Conservation (phyloP, 2,797 vertebrate genomes). For the Tiaroga cobitis region DNA sequence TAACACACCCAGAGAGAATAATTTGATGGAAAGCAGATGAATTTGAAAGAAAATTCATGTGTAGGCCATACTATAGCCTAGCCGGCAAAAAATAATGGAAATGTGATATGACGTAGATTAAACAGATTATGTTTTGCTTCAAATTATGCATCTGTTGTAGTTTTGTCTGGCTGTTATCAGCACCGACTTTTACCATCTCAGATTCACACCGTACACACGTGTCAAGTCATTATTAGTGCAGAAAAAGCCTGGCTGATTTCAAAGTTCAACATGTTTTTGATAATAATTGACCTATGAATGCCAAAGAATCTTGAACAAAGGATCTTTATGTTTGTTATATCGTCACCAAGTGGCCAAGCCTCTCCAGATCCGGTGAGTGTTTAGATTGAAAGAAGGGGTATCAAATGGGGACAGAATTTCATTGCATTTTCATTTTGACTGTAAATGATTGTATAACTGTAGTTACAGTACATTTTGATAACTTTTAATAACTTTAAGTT, state of each 20-base stretch:
- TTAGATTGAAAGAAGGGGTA: neutral
- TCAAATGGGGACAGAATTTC: neutral
- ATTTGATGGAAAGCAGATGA: neutral
- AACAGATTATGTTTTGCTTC: neutral
- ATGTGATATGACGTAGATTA: neutral
- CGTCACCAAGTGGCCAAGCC: neutral
- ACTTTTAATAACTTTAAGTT: too few relatives aligned
- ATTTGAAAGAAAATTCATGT: neutral
- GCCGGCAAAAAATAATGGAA: neutral
- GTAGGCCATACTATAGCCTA: too few relatives aligned
- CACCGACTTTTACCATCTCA: neutral
- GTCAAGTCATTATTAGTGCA: conserved; percentile 3
- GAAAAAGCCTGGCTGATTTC: neutral
- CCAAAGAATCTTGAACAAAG: neutral
- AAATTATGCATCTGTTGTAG: neutral
- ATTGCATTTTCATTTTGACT: neutral
- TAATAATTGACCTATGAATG: conserved; percentile 9
- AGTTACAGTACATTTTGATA: neutral
- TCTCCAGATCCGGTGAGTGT: neutral
- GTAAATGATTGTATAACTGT: neutral
- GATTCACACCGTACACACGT: neutral
- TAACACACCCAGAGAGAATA: neutral
- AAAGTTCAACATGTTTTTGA: conserved; percentile 13
- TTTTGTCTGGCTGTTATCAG: neutral
- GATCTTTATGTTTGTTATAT: neutral